Evolutionary conservation across 2,888 invertebrate genomes (phyloP), one percentile per base, ranked within the genome.

Genomic region (Agonopterix alstromeriana): DNA sequence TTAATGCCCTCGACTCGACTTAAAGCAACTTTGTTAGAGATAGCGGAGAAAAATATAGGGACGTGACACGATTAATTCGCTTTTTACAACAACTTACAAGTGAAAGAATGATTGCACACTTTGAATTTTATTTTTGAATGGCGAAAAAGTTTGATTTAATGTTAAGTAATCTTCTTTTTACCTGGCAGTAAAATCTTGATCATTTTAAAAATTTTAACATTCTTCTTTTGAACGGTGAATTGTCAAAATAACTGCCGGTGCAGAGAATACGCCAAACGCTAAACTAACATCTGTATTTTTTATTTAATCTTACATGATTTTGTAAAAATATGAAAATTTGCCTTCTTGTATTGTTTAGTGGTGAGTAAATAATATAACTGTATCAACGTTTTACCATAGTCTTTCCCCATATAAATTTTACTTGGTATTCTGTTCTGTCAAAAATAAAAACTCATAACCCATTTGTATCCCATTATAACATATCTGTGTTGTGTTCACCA

Each of bases 1-100:
- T 87, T 85, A 88, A 88, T 87, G 87, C 73, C 71, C 73, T 70
- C 68, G 73, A 78, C 78, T 81, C 67, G 66, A 77, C 71, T 71
- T 67, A 67, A 61, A 65, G 75, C 74, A 84, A 87, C 85, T 86
- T 87, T 84, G 82, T 85, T 76, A 76, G 61, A 81, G 87, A 86
- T 87, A 86, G 69, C 82, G 74, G 62, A 75, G 79, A 85, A 84
- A 86, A 85, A 86, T 86, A 84, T 80, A 78, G 81, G 81, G 75
- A 83, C 84, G 82, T 86, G 86, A 86, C 84, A 84, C 64, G 76
- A 75, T 82, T 84, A 80, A 84, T 85, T 84, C 70, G 65, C 68
- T 70, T 80, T 82, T 80, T 78, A 81, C 67, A 57, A 67, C 60
- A 61, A 59, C 62, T 54, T 57, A 66, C 46, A 67, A 60, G 63